Base-by-base conservation (phyloP, 1,140 invertebrate species). In the Ruditapes philippinarum region DNA sequence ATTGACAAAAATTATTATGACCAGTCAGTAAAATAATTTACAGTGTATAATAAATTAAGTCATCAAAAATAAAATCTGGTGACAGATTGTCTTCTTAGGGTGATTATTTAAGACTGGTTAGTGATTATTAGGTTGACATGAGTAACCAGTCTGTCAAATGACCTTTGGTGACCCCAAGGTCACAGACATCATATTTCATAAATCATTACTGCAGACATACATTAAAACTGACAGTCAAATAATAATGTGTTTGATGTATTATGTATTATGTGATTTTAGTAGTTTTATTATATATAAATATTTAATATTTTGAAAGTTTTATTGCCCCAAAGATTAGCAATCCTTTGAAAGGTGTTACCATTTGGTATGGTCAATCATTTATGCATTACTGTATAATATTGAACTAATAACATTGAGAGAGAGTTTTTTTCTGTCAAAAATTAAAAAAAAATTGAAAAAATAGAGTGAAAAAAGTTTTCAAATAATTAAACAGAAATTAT, bases 71-170 rank as follows among this genome's bases (percentile, higher is more conserved):
- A 14, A 54, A 14, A 54, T 7, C 14, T 54, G 51, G 5, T 54
- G 51, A 54, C 51, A 54, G 51, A 14, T 22, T 54, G 17, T 4
- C 51, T 22, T 54, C 51, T 54, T 54, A 4, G 4, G 51, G 51
- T 45, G 42, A 45, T 45, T 45, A 45, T 45, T 45, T 45, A n/a
- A 45, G 42, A 45, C 42, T 45, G 42, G 42, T 45, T 45, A 45
- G 31, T 73, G 5, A 73, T 73, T 73, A 73, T 73, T 73, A 38
- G 36, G 22, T 38, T 73, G 38, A 40, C 33, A 54, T 54, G 31
- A 19, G n/a, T 73, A 40, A 73, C 68, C 68, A 73, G 68, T 40
- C 68, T 73, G 68, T 73, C 68, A 73, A 40, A 73, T 73, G 68
- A 73, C 68, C 68, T 73, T 38, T 4, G n/a, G 17, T 19, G 17